These are phyloP conservation scores for Suncus etruscus DNA, from an alignment of 2,113 vertebrate species.

Conservation along the genomic window DNA sequence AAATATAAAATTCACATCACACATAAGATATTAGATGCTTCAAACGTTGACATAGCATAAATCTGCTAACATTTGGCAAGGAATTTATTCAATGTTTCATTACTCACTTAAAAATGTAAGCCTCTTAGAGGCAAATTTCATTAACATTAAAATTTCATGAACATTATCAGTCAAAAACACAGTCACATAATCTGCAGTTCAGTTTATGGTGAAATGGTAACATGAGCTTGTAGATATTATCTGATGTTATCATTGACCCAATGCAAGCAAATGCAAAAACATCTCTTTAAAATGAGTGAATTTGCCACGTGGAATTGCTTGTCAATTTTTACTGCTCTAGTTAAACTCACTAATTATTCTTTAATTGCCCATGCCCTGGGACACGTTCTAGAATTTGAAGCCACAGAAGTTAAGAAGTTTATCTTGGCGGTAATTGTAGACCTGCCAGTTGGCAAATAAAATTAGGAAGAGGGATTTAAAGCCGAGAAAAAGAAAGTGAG, in stretches of 20 bases:
- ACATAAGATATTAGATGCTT: background rate
- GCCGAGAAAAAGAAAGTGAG: background rate
- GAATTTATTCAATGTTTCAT: background rate
- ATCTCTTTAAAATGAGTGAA: conserved; percentile 14
- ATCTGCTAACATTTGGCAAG: conserved; percentile 15
- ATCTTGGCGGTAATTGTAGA: background rate
- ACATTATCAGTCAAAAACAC: background rate
- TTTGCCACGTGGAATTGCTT: background rate
- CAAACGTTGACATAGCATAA: background rate
- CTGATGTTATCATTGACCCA: background rate
- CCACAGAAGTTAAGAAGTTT: background rate
- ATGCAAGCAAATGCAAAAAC: background rate
- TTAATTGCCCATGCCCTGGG: background rate
- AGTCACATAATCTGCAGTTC: background rate
- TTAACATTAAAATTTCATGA: background rate
- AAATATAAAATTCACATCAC: background rate
- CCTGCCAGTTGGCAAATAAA: conserved; percentile 23
- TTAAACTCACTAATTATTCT: background rate
- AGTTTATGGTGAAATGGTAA: background rate
- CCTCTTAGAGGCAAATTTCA: background rate
- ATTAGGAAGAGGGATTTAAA: background rate
- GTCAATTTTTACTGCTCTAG: background rate
- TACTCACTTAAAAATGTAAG: background rate
- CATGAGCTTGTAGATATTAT: background rate
- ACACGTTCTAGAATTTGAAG: background rate